Base-by-base conservation (phyloP, 2,113 vertebrate genomes). In the Takifugu flavidus region DNA sequence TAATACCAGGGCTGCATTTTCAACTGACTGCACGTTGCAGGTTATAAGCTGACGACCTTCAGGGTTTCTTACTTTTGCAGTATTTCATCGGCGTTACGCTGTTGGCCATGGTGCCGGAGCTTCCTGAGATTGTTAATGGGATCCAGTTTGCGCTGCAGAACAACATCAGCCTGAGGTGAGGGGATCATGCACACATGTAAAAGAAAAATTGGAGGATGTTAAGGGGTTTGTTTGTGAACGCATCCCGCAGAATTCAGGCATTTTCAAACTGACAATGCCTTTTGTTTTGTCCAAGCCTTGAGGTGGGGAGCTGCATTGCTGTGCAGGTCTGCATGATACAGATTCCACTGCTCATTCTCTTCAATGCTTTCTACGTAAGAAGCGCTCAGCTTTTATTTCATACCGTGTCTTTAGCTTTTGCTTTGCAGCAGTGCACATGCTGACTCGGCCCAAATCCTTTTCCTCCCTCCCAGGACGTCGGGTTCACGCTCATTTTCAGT, bases 261-360 rank as follows among this genome's bases (percentile, higher is more conserved):
- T 39, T 31, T 39, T 39, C 34, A 39, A 39, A 39, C 34, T 39
- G 34, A 39, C 34, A 11, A 3, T 39, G 34, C 34, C 8, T 11
- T 39, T 39, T 11, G 7, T 50, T 59, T 46, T 2, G 58, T 66
- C 29, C 15, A 76, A 96, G 94, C 80, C 91, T 96, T 26, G 94
- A 96, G 76, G 95, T 96, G 0, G 94, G 95, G 58, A 96, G 91
- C 46, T 94, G 93, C 65, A 93, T 95, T 0, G 95, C 95, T 0
- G 93, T 96, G 28, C 95, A 96, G 75, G 94, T 96, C 51, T 96
- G 94, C 87, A 95, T 95, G 94, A 86, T 96, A 25, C 95, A 96
- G 87, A 96, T 96, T 44, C 95, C 95, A 3, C 82, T 96, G 52
- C 83, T 96, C 59, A 89, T 94, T 70, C 88, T 96, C 65, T 96